Base-by-base conservation (phyloP, 2,888 invertebrate genomes). In the Mylabris sibirica region DNA sequence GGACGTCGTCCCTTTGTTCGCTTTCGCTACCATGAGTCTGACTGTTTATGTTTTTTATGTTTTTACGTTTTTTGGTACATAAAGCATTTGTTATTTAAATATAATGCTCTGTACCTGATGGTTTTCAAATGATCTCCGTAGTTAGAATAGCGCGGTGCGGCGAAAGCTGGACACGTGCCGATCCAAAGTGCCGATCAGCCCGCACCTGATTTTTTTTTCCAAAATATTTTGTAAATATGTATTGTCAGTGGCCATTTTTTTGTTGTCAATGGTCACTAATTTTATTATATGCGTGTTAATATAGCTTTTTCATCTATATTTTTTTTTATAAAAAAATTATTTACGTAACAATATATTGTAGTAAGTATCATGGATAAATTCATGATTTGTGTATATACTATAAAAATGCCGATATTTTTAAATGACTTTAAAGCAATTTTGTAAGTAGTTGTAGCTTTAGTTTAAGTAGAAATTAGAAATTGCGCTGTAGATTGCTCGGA, bases 51-150 rank as follows among this genome's bases (percentile, higher is more conserved):
- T 69, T 77, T 67, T n/a, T 30, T 30, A 30, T 69, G 71, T 53
- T 20, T 53, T 22, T 49, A 49, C 20, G 17, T 49, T 49, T 49
- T 49, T 49, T 68, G 75, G 77, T 70, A 78, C 78, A n/a, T n/a
- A n/a, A n/a, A 78, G 76, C 74, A 63, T 67, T 67, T 69, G 69
- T 80, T n/a, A n/a, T n/a, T 78, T 78, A 41, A 41, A 44, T 44
- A 53, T 22, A 53, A 53, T 53, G 53, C 22, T n/a, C n/a, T 53
- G 53, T 53, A 81, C 80, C 80, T 78, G 76, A 82, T 80, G 82
- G 83, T 85, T 85, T 85, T 83, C 84, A 83, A 82, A 84, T 84
- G 85, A 85, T 85, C 85, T 85, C 85, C 79, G 82, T 84, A 84
- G 82, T 82, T 84, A 83, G 84, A 84, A 80, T 82, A 81, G 81